A percentile compares a stretch with the other conserved stretches of the same genome.
Conservation (phyloP, 1,140 invertebrate species). For the Anastrepha obliqua region DNA sequence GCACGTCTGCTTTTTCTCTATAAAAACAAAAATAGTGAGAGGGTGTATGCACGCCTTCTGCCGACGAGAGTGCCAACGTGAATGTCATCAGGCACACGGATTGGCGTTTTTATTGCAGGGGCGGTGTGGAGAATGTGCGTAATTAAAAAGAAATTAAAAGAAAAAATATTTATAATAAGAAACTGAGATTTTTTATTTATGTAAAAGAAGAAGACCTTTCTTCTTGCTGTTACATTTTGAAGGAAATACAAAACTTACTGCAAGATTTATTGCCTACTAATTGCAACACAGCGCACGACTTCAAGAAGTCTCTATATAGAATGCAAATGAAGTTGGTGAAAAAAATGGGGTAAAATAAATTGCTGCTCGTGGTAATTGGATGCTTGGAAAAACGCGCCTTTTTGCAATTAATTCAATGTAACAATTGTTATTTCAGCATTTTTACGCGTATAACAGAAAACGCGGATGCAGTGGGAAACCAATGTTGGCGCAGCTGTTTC, state of each 20-base stretch:
- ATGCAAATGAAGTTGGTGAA: neutral
- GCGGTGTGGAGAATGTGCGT: neutral
- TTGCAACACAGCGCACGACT: neutral
- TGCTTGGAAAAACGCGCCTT: neutral
- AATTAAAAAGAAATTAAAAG: conserved; percentile 38
- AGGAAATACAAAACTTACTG: neutral
- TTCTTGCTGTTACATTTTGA: too few relatives aligned
- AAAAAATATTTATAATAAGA: neutral
- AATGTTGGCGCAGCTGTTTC: conserved; percentile 41
- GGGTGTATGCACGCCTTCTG: neutral
- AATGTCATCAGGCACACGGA: neutral
- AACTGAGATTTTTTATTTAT: neutral
- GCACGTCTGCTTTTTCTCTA: neutral
- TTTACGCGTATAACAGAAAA: neutral
- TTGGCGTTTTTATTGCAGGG: neutral
- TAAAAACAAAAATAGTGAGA: conserved; percentile 5
- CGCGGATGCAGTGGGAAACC: neutral
- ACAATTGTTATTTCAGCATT: neutral
- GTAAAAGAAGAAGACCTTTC: neutral
- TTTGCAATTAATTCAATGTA: neutral
- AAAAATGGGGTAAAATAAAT: neutral
- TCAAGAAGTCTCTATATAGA: neutral
- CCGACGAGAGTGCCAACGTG: neutral
- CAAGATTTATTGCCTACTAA: conserved; percentile 43
- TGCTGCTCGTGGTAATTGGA: neutral